Evolutionary conservation across 2,888 invertebrate species (phyloP).

Genomic region (Zeuzera pyrina): DNA sequence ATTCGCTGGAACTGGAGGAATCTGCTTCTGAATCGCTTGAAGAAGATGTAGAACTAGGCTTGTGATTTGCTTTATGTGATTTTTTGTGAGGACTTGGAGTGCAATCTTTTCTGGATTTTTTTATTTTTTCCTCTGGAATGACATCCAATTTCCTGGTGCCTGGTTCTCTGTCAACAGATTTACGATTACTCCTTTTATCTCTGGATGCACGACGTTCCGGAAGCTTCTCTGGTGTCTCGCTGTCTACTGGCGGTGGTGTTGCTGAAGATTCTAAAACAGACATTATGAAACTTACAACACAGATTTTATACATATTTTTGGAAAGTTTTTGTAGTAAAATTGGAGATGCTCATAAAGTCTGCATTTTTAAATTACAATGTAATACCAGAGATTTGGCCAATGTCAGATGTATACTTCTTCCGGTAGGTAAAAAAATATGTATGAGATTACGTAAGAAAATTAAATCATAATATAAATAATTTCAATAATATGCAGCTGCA

Average conservation of each 20-base stretch:
- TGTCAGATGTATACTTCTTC: too few relatives aligned
- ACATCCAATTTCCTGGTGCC: conserved; percentile 39
- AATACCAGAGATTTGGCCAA: too few relatives aligned
- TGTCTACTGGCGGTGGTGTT: conserved; percentile 48
- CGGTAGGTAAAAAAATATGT: too few relatives aligned
- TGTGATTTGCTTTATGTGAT: conserved; percentile 47
- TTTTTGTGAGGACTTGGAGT: conserved; percentile 45
- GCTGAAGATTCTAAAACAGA: conserved; percentile 43
- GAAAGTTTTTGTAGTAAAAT: too few relatives aligned
- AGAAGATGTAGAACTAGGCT: conserved; percentile 45
- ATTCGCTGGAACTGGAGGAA: conserved; percentile 37
- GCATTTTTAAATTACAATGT: too few relatives aligned
- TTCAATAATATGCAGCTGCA: too few relatives aligned
- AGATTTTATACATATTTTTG: too few relatives aligned
- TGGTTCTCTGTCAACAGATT: conserved; percentile 42
- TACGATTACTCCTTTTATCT: conserved; percentile 46
- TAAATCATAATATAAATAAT: too few relatives aligned
- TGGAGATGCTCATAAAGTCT: too few relatives aligned
- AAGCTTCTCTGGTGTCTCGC: conserved; percentile 50
- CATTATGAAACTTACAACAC: too few relatives aligned
- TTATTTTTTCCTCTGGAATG: conserved; percentile 45
- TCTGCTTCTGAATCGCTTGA: conserved; percentile 55
- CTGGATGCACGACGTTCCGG: conserved; percentile 40
- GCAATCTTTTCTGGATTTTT: conserved; percentile 35
- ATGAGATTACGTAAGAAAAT: too few relatives aligned